phyloP scores from a whole-genome alignment of 2,797 vertebrate genomes.

The Mastacembelus armatus region DNA sequence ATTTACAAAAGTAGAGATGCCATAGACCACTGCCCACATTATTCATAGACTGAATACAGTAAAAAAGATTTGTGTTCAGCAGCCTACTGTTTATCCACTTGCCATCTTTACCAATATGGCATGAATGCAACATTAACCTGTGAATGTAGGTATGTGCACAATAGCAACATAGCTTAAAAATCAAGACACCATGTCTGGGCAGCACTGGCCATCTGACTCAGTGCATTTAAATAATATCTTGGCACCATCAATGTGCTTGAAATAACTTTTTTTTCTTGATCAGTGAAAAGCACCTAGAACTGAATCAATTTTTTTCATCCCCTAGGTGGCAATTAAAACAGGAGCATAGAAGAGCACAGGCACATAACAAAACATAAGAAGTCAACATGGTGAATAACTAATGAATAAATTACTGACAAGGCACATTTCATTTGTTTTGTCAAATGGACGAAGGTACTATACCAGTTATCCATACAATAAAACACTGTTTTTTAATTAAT shows the following conservation, averaged over 20 bases:
- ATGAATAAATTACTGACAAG: background rate
- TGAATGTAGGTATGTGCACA: no score
- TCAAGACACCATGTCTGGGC: conserved; percentile 1
- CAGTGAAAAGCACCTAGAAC: conserved; percentile 2
- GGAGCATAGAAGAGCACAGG: background rate
- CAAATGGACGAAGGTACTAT: background rate
- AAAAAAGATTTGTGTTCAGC: background rate
- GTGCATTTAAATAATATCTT: conserved; percentile 40
- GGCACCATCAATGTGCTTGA: conserved; percentile 8
- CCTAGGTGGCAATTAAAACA: conserved; percentile 24
- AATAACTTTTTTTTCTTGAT: conserved; percentile 3
- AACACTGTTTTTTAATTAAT: background rate
- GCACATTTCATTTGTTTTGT: background rate
- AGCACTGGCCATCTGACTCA: conserved; percentile 8
- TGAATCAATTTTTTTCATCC: conserved; percentile 4
- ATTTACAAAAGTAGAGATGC: conserved; percentile 5
- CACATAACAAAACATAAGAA: conserved; percentile 10
- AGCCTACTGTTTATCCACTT: background rate
- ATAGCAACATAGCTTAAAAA: conserved; percentile 16
- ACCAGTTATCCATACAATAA: conserved; percentile 4
- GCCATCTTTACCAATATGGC: background rate
- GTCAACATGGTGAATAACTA: conserved; percentile 3
- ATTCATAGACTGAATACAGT: background rate
- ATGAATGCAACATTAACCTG: background rate
- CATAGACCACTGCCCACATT: background rate